Conservation (phyloP, 92 coral and sea anemone species). For the Isaurus tuberculatus region DNA sequence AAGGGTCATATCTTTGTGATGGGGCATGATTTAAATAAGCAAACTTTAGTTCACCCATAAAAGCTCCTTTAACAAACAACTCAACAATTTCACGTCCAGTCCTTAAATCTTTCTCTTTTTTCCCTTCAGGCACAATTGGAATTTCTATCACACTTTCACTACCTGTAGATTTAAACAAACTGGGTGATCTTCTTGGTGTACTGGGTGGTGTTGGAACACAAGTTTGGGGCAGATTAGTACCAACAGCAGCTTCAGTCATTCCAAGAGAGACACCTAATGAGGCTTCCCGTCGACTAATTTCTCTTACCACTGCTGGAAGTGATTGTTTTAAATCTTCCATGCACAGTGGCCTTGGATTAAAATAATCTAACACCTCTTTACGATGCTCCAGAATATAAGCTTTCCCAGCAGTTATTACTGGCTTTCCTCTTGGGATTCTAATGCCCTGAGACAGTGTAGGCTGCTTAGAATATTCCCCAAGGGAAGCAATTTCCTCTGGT, state of each 20-base stretch:
- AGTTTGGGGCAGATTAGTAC: slow-evolving; percentile 78
- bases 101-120: slow-evolving; percentile 56
- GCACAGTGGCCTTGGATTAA: slow-evolving; percentile 67
- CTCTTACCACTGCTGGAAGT: slow-evolving; percentile 89
- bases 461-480: slow-evolving; percentile 49
- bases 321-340: slow-evolving; percentile 80
- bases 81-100: slow-evolving; percentile 94
- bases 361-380: slow-evolving; percentile 55
- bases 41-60: slow-evolving; percentile 88
- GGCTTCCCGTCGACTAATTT: slow-evolving; percentile 90
- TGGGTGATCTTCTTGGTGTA: slow-evolving; percentile 75
- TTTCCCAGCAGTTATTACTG: slow-evolving; percentile 55
- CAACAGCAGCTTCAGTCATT: slow-evolving; percentile 84
- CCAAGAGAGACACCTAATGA: slow-evolving; percentile 89
- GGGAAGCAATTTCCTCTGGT: slow-evolving; percentile 57
- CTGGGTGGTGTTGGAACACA: slow-evolving; percentile 77
- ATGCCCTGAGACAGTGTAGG: slow-evolving; percentile 60
- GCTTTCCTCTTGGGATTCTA: slow-evolving; percentile 74
- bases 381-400: slow-evolving; percentile 60
- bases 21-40: slow-evolving; percentile 89
- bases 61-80: slow-evolving; percentile 82
- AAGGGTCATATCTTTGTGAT: slow-evolving; percentile 86
- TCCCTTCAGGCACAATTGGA: slow-evolving; percentile 43
- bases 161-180: slow-evolving; percentile 46
- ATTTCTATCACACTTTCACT: slow-evolving; percentile 39